Evolutionary conservation across 1,140 invertebrate genomes (phyloP).

Genomic region (Drosophila kikkawai): DNA sequence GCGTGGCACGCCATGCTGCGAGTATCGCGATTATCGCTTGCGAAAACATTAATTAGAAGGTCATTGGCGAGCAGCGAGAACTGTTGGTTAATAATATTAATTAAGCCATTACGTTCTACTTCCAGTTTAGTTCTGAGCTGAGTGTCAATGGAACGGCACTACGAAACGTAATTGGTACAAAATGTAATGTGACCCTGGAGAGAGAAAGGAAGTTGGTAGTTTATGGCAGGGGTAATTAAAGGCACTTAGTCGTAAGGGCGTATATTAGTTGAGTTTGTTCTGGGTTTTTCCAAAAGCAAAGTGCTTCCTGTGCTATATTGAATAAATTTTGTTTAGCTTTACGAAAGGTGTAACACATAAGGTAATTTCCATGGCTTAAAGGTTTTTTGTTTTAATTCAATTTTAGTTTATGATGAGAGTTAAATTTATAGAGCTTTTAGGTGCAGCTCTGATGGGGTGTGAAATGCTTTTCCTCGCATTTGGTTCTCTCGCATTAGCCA

Average conservation of each 20-base stretch:
- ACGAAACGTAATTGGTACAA: constrained; percentile 40
- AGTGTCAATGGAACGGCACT: constrained; percentile 34
- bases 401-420: not conserved
- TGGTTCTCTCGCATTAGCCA: constrained; percentile 35
- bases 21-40: constrained; percentile 45
- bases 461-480: constrained; percentile 29
- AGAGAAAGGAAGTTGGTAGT: not conserved
- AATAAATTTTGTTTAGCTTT: not conserved
- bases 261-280: not conserved
- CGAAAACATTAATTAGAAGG: constrained; percentile 67
- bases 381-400: not conserved
- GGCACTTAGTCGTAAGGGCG: constrained; percentile 4
- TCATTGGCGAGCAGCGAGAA: constrained; percentile 49
- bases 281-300: not conserved
- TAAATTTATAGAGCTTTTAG: constrained; percentile 7
- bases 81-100: constrained; percentile 71
- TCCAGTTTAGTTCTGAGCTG: constrained; percentile 28
- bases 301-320: not conserved
- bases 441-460: constrained; percentile 18
- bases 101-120: constrained; percentile 58
- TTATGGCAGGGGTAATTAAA: constrained; percentile 5
- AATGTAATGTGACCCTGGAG: constrained; percentile 16
- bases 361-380: not conserved
- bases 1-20: constrained; percentile 30
- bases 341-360: not conserved